Evolutionary conservation across 2,113 vertebrate species (phyloP).

Genomic region (Sceloporus undulatus): DNA sequence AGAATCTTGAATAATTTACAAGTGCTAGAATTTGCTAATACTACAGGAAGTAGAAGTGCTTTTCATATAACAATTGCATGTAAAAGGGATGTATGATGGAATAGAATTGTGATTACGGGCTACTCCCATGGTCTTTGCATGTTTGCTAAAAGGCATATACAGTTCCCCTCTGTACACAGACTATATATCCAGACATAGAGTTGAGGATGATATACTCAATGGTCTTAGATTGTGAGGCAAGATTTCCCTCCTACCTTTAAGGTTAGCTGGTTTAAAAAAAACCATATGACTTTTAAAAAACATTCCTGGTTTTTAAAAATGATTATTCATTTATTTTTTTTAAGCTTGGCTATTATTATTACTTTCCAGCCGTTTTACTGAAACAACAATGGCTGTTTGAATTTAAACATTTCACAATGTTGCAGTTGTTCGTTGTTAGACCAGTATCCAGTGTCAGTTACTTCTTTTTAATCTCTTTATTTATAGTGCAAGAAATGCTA

Average conservation of each 20-base stretch:
- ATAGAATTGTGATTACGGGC: background rate
- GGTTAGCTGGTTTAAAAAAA: no score
- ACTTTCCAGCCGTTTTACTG: no score
- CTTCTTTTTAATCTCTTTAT: no score
- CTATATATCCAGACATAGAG: background rate
- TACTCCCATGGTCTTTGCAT: background rate
- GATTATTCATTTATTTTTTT: no score
- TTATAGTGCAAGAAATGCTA: no score
- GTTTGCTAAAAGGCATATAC: background rate
- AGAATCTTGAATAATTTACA: background rate
- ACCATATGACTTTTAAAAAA: no score
- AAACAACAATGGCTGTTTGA: no score
- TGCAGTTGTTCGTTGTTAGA: no score
- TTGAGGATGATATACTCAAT: background rate
- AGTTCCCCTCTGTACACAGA: background rate
- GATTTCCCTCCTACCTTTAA: background rate
- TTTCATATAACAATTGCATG: background rate
- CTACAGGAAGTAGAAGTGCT: background rate
- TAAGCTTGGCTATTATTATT: no score
- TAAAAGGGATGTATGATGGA: background rate
- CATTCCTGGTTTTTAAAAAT: no score
- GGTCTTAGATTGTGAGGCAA: background rate
- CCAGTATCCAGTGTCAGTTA: no score
- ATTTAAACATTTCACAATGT: no score
- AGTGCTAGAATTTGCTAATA: background rate